These are phyloP conservation scores for Eudemis profundana DNA, from an alignment of 2,888 invertebrate species.

Conservation along the genomic window DNA sequence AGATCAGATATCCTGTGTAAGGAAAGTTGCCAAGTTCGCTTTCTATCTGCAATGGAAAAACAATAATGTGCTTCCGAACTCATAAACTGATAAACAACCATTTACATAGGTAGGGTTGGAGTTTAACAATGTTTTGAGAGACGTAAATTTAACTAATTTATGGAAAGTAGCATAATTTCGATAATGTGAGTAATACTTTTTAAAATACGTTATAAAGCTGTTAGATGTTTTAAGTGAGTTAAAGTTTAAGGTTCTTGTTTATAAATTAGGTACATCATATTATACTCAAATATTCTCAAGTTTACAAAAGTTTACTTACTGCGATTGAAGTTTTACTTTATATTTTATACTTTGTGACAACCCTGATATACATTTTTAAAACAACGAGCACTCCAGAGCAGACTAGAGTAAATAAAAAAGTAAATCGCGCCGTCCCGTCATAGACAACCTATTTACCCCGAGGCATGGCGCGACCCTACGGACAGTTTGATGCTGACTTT, in stretches of 20 bases:
- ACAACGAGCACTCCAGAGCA: conserved; percentile 17
- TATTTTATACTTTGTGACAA: conserved; percentile 6
- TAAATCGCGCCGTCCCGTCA: conserved; percentile 41
- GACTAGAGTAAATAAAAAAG: conserved; percentile 33
- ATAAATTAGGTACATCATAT: neutral
- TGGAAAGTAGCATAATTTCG: no score
- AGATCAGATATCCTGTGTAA: conserved; percentile 62
- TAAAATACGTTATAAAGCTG: no score
- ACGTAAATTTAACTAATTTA: neutral
- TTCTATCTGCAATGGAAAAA: conserved; percentile 48
- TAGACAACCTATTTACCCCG: conserved; percentile 48
- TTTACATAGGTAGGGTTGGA: conserved; percentile 38
- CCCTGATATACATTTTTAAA: conserved; percentile 23
- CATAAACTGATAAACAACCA: conserved; percentile 52
- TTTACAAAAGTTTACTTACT: neutral
- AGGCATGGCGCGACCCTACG: conserved; percentile 44
- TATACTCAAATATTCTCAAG: neutral
- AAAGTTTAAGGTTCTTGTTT: neutral
- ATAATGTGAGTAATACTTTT: no score
- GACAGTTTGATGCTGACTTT: conserved; percentile 50
- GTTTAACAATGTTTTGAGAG: neutral
- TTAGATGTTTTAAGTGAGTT: no score
- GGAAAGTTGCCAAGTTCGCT: conserved; percentile 63
- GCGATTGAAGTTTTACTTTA: neutral
- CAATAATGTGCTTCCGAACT: conserved; percentile 55